Conservation (phyloP, 2,797 vertebrate species). For the Melanotaenia parkinsoni region DNA sequence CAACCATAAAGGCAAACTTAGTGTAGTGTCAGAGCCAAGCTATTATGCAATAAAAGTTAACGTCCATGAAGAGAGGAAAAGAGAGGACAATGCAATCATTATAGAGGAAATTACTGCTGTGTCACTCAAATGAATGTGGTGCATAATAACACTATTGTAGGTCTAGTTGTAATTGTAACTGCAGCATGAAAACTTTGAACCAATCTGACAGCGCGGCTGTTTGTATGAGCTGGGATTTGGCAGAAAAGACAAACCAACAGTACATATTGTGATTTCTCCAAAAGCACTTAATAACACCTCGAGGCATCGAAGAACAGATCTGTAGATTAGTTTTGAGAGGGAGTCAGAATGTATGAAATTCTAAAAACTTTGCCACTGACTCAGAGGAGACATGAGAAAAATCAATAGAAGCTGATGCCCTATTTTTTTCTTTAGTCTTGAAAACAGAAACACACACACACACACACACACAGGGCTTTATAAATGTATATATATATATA, state of each 20-base stretch:
- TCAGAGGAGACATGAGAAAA: slow-evolving; percentile 65
- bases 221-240: slow-evolving; percentile 20
- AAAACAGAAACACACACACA: slow-evolving; percentile 50
- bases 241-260: slow-evolving; percentile 42
- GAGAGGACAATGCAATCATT: slow-evolving; percentile 76
- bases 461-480: too few relatives aligned
- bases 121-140: slow-evolving; percentile 61
- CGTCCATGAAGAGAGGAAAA: slow-evolving; percentile 72
- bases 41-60: slow-evolving; percentile 82
- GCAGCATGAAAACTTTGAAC: slow-evolving; percentile 40
- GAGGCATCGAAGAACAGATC: slow-evolving; percentile 47
- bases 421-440: slow-evolving; percentile 69
- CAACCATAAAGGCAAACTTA: slow-evolving; percentile 77
- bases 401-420: slow-evolving; percentile 72
- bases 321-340: slow-evolving; percentile 50
- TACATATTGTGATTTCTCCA: slow-evolving; percentile 56
- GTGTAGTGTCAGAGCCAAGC: slow-evolving; percentile 75
- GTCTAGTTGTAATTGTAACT: slow-evolving; percentile 37
- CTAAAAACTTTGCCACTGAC: slow-evolving; percentile 64
- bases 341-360: slow-evolving; percentile 63
- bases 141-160: slow-evolving; percentile 49
- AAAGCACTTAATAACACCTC: slow-evolving; percentile 57
- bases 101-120: slow-evolving; percentile 74
- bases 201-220: slow-evolving; percentile 21
- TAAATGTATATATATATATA: too few relatives aligned